phyloP scores from a whole-genome alignment of 2,888 invertebrate genomes.

The Lepidochrysops patricia region DNA sequence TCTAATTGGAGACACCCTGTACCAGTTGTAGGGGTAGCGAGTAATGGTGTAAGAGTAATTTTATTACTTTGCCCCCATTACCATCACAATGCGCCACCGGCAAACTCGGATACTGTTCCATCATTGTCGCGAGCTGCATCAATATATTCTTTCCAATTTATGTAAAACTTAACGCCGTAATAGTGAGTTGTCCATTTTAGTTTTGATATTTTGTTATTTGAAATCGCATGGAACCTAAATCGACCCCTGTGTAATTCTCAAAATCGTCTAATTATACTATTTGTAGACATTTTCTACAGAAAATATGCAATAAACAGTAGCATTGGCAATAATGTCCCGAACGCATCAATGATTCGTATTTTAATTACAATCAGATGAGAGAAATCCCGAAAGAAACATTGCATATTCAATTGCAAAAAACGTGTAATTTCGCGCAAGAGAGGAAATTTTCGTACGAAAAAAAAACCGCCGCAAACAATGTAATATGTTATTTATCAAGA shows the following conservation, averaged over 20 bases:
- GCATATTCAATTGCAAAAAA: background rate
- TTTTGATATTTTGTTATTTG: background rate
- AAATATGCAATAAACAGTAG: background rate
- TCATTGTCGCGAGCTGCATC: conserved; percentile 32
- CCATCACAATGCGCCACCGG: conserved; percentile 71
- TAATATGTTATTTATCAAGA: conserved; percentile 48
- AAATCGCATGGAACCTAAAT: background rate
- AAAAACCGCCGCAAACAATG: conserved; percentile 23
- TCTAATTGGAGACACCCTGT: conserved; percentile 44
- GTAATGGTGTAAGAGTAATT: conserved; percentile 74
- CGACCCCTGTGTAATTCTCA: background rate
- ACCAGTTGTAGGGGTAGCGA: conserved; percentile 53
- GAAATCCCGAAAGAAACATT: background rate
- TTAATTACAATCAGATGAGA: background rate
- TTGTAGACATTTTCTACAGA: too few relatives aligned
- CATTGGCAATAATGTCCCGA: background rate
- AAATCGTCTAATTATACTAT: too few relatives aligned
- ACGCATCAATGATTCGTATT: background rate
- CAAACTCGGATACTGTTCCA: conserved; percentile 46
- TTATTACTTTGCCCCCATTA: conserved; percentile 74
- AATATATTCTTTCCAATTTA: conserved; percentile 19
- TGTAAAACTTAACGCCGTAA: background rate
- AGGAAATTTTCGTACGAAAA: background rate
- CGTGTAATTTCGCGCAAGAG: background rate
- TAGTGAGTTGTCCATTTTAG: background rate